Conservation (phyloP, 2,888 invertebrate species). For the Congeria kusceri region DNA sequence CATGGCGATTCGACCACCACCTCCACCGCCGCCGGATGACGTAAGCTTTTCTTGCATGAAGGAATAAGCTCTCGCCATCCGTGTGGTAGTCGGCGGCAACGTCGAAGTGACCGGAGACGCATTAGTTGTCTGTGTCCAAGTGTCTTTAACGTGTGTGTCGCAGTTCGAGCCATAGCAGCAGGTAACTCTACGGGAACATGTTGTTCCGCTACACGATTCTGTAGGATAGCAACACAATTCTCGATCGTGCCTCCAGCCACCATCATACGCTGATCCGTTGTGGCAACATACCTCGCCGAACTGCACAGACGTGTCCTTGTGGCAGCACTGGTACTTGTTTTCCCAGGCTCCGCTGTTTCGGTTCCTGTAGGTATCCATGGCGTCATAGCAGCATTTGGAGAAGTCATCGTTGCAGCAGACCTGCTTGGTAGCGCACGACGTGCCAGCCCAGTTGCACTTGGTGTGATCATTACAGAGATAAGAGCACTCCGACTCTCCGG, state of each 20-base stretch:
- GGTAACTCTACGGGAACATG: slow-evolving; percentile 14
- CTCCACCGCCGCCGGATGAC: slow-evolving; percentile 67
- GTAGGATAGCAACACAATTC: slow-evolving; percentile 34
- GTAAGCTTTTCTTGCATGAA: slow-evolving; percentile 15
- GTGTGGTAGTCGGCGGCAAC: neutral
- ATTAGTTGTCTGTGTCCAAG: too few species aligned
- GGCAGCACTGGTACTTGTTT: slow-evolving; percentile 25
- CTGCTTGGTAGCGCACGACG: slow-evolving; percentile 15
- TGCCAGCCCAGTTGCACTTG: slow-evolving; percentile 14
- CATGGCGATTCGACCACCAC: slow-evolving; percentile 77
- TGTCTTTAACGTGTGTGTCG: too few species aligned
- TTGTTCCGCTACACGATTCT: slow-evolving; percentile 7
- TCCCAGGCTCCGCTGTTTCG: neutral
- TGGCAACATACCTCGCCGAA: slow-evolving; percentile 30
- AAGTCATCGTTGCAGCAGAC: slow-evolving; percentile 24
- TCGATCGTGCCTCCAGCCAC: slow-evolving; percentile 3
- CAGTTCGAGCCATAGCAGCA: slow-evolving; percentile 22
- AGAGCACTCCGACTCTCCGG: slow-evolving; percentile 16
- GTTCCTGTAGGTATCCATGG: slow-evolving; percentile 10
- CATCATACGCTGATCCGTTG: slow-evolving; percentile 17
- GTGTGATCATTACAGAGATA: slow-evolving; percentile 24
- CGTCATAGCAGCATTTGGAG: slow-evolving; percentile 23
- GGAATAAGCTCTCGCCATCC: neutral
- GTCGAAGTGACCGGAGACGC: neutral
- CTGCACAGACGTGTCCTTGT: neutral